Evolutionary conservation across 2,888 invertebrate genomes (phyloP).

Genomic region (Flabesymbios commensalis): DNA sequence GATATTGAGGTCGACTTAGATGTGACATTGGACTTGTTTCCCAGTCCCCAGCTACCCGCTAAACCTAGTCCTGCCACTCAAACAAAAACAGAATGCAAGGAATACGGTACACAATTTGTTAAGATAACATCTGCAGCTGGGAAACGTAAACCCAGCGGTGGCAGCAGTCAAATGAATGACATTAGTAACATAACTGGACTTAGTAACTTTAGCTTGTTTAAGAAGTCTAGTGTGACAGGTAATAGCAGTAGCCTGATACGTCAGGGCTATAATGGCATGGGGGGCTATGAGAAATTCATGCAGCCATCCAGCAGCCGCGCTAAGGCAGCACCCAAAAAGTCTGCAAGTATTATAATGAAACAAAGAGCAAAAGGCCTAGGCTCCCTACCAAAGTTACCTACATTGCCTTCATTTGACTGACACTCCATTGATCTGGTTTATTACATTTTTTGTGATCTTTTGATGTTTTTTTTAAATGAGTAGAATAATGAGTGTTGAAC

Average conservation of each 20-base stretch:
- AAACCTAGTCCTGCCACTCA: slow-evolving; percentile 4
- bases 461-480: too few relatives aligned
- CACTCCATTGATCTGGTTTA: too few relatives aligned
- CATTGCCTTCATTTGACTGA: too few relatives aligned
- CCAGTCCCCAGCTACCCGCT: background rate
- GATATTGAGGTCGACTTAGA: slow-evolving; percentile 2
- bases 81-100: slow-evolving; percentile 4
- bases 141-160: too few relatives aligned
- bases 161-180: too few relatives aligned
- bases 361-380: too few relatives aligned
- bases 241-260: slow-evolving; percentile 4
- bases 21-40: slow-evolving; percentile 14
- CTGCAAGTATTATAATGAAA: too few relatives aligned
- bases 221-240: background rate
- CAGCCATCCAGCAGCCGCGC: too few relatives aligned
- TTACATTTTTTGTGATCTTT: too few relatives aligned
- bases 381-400: too few relatives aligned
- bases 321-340: too few relatives aligned
- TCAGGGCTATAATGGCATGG: slow-evolving; percentile 35
- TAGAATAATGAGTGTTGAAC: too few relatives aligned
- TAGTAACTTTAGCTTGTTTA: slow-evolving; percentile 15
- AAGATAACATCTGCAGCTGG: slow-evolving; percentile 15
- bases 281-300: slow-evolving; percentile 30
- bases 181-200: background rate
- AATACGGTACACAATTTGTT: slow-evolving; percentile 4